A percentile compares a stretch with the other conserved stretches of the same genome.
Conservation (phyloP, 2,797 vertebrate genomes). For the Adrianichthys oophorus region DNA sequence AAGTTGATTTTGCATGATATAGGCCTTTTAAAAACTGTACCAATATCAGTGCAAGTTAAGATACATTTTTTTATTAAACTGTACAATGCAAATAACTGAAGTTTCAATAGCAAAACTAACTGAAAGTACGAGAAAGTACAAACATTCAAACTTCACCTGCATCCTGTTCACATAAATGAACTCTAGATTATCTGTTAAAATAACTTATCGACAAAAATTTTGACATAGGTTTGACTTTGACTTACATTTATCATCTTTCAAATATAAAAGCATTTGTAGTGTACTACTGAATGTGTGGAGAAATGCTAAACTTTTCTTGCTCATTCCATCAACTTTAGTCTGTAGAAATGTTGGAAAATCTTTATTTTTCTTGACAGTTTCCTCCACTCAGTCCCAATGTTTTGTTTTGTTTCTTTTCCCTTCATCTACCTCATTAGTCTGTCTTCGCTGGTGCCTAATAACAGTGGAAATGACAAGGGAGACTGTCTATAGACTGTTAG, state of each 20-base stretch:
- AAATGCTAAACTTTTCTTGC: constrained; percentile 1
- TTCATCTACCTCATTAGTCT: constrained; percentile 21
- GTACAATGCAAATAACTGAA: no score
- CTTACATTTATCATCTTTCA: neutral
- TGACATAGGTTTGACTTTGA: neutral
- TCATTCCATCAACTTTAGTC: neutral
- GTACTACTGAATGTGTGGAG: neutral
- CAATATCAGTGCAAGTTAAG: neutral
- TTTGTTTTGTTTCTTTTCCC: constrained; percentile 29
- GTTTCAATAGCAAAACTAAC: no score
- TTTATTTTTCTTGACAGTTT: constrained; percentile 21
- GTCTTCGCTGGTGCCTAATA: constrained; percentile 38
- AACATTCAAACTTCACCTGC: no score
- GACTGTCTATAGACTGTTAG: constrained; percentile 48
- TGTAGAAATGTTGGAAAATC: constrained; percentile 12
- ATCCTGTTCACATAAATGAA: no score
- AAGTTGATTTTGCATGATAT: no score
- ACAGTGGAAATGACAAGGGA: constrained; percentile 60
- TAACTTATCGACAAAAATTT: neutral
- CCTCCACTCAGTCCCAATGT: constrained; percentile 29
- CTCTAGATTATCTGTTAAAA: neutral
- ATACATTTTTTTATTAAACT: no score
- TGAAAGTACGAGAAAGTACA: no score
- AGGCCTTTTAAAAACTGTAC: neutral
- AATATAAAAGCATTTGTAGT: neutral